Conservation (phyloP, 2,797 vertebrate species). For the Capromys pilorides region DNA sequence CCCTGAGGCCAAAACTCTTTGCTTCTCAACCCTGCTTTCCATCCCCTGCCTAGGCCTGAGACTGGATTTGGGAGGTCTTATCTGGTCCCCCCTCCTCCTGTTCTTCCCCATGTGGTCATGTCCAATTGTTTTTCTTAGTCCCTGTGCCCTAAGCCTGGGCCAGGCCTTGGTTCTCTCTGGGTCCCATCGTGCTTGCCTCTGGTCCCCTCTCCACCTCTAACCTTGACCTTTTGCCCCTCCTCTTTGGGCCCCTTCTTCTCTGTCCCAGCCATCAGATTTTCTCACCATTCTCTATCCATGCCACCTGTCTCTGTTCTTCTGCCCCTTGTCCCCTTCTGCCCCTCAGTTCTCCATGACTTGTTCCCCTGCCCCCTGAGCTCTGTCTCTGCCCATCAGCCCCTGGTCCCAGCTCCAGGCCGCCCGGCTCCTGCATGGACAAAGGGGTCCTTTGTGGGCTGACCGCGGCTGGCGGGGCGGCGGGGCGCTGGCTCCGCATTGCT, state of each 20-base stretch:
- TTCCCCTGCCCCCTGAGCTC: slow-evolving; percentile 47
- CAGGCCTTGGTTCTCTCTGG: not conserved
- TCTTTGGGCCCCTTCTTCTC: not conserved
- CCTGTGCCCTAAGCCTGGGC: not conserved
- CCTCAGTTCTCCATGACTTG: slow-evolving; percentile 34
- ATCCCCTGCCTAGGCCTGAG: not conserved
- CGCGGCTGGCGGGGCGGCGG: slow-evolving; percentile 74
- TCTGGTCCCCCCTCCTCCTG: not conserved
- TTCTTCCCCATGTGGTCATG: not conserved
- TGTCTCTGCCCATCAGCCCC: slow-evolving; percentile 75
- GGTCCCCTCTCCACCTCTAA: not conserved
- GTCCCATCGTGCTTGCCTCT: not conserved
- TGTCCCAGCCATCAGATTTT: not conserved
- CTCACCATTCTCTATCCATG: not conserved
- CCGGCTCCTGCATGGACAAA: slow-evolving; percentile 76
- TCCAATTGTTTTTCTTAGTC: not conserved
- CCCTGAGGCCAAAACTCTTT: not conserved
- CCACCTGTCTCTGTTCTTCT: slow-evolving; percentile 70
- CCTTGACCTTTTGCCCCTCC: not conserved
- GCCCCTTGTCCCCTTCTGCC: not conserved
- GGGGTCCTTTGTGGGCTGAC: slow-evolving; percentile 80
- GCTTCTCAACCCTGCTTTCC: not conserved
- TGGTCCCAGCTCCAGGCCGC: slow-evolving; percentile 77
- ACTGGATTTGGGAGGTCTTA: not conserved
- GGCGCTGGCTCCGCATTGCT: slow-evolving; percentile 78